Base-by-base conservation (phyloP, 1,140 invertebrate species). In the Megathymus violae region DNA sequence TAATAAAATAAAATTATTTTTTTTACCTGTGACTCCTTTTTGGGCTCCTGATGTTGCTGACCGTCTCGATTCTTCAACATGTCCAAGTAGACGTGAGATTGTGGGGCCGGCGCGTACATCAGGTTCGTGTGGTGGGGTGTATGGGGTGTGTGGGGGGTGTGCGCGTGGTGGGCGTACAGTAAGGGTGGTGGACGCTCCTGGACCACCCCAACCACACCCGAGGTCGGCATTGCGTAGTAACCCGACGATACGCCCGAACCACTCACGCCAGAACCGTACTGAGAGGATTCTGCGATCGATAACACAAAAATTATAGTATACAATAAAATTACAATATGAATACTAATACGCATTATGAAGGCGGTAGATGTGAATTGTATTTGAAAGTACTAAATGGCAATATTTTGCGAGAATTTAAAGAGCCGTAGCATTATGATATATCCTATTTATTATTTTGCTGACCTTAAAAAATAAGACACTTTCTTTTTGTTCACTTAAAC, bases 151-250 rank as follows among this genome's bases (percentile, higher is more conserved):
- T 79, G 76, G 4, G 74, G 70, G 0, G 69, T 69, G 51, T 86
- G 86, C 5, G 76, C 85, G 67, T 91, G 87, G 67, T 91, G 89
- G 3, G 83, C 78, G 69, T 89, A 91, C 59, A 89, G 50, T 22
- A 91, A 56, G 0, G 88, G 82, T 0, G 86, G 83, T 5, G 86
- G 80, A 0, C 88, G 72, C 60, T 90, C 86, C 0, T 71, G 70
- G 17, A 85, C 83, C 43, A 81, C 80, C 17, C 82, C 77, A 64
- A 81, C 82, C 6, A 88, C 87, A 4, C 79, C 78, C 1, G 85
- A 85, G 4, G 82, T 74, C 0, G 80, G 82, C 81, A 91, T 86
- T 10, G 82, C 76, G 74, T 91, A 91, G 67, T 85, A 86, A 1
- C 68, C 62, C 0, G 83, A 80, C 1, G 78, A 80, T 14, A 85